These are phyloP conservation scores for Myotis planiceps DNA, from an alignment of 2,797 vertebrate genomes.

Conservation along the genomic window DNA sequence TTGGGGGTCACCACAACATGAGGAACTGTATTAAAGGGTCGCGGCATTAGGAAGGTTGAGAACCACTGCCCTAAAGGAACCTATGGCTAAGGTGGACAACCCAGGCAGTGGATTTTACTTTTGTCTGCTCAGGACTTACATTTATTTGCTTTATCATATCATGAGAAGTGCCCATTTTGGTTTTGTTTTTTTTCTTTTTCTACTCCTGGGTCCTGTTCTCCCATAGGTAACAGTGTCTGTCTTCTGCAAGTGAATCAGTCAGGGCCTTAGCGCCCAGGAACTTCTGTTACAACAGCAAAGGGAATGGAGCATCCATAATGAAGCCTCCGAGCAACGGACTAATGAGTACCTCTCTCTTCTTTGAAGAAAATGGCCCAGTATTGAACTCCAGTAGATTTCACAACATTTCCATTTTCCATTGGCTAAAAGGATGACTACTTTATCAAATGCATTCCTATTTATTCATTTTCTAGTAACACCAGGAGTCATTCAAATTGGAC, in stretches of 20 bases:
- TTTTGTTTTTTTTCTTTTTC: background rate
- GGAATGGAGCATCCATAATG: slow-evolving; percentile 70
- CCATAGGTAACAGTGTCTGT: slow-evolving; percentile 22
- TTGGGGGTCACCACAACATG: too few species aligned
- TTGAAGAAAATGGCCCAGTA: slow-evolving; percentile 73
- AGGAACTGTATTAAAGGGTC: too few species aligned
- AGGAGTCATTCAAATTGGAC: slow-evolving; percentile 35
- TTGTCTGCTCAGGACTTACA: background rate
- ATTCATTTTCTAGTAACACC: slow-evolving; percentile 44
- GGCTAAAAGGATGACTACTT: slow-evolving; percentile 61
- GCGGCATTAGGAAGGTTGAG: too few species aligned
- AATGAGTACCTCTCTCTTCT: slow-evolving; percentile 78
- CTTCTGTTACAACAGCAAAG: slow-evolving; percentile 69
- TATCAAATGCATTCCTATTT: slow-evolving; percentile 56
- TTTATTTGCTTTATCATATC: background rate
- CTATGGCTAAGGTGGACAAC: background rate
- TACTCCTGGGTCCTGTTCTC: background rate
- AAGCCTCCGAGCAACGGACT: slow-evolving; percentile 72
- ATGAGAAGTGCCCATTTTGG: background rate
- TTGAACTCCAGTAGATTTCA: slow-evolving; percentile 70
- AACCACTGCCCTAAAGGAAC: background rate
- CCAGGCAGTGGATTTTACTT: background rate
- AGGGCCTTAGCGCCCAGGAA: slow-evolving; percentile 40
- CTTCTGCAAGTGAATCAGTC: slow-evolving; percentile 55
- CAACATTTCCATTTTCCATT: slow-evolving; percentile 76